These are phyloP conservation scores for Doryteuthis pealeii DNA, from an alignment of 1,140 invertebrate species.

Conservation along the genomic window DNA sequence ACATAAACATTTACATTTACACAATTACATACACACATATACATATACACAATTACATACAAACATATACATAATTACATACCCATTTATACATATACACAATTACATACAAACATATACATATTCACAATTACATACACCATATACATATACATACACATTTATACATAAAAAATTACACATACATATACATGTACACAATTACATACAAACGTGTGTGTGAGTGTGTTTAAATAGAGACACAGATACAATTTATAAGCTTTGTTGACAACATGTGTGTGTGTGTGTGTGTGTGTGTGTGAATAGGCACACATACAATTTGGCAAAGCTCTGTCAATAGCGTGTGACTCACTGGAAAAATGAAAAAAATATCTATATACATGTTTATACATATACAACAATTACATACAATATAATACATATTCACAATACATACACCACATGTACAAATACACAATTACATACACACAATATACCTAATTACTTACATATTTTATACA, in stretches of 20 bases:
- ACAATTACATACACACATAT: constrained; percentile 7
- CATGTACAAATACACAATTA: too few relatives aligned
- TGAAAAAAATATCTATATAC: too few relatives aligned
- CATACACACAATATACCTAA: too few relatives aligned
- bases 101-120: not conserved
- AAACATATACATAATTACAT: not conserved
- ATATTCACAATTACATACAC: not conserved
- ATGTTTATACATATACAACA: too few relatives aligned
- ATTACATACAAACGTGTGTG: constrained; percentile 11
- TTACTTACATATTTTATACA: too few relatives aligned
- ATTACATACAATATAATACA: too few relatives aligned
- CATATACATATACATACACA: constrained; percentile 21
- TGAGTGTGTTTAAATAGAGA: constrained; percentile 16
- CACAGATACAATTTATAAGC: too few relatives aligned
- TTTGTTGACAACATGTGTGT: constrained; percentile 23
- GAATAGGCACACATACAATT: constrained; percentile 14
- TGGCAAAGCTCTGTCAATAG: too few relatives aligned
- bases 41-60: not conserved
- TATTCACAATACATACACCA: too few relatives aligned
- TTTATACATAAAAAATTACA: constrained; percentile 26
- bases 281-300: constrained; percentile 21
- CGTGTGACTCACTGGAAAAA: too few relatives aligned
- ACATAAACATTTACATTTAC: constrained; percentile 17
- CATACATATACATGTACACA: constrained; percentile 10
- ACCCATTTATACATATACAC: not conserved